Conservation (phyloP, 23 tunicate genomes). For the Ascidia mentula region DNA sequence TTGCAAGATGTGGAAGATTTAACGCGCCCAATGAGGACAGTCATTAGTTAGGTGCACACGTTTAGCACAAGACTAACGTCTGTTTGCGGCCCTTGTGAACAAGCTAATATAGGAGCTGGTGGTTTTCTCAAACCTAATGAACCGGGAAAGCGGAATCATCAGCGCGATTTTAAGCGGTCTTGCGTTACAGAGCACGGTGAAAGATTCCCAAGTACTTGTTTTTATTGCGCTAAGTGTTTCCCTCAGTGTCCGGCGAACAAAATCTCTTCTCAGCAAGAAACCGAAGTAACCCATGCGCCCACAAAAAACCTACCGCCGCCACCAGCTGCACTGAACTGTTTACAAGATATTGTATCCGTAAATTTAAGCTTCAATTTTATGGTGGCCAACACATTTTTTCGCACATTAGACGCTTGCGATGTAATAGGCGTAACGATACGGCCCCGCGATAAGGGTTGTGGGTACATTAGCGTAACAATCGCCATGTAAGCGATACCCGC, state of each 20-base stretch:
- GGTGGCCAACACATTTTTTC: not conserved
- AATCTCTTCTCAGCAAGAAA: too few species aligned
- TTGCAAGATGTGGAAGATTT: not conserved
- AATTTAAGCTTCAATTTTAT: too few species aligned
- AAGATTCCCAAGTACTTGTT: not conserved
- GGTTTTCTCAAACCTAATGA: not conserved
- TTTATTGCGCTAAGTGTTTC: not conserved
- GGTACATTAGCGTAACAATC: not conserved
- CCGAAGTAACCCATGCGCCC: too few species aligned
- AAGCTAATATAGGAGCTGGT: not conserved
- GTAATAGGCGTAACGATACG: not conserved
- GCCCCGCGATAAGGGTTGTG: not conserved
- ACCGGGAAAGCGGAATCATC: slow-evolving; percentile 1
- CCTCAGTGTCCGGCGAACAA: too few species aligned
- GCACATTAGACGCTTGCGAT: not conserved
- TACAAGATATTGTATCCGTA: too few species aligned
- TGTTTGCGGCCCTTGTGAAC: not conserved
- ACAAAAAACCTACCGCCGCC: too few species aligned
- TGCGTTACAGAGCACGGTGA: not conserved
- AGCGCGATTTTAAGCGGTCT: not conserved
- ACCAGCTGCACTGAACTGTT: too few species aligned
- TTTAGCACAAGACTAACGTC: not conserved
- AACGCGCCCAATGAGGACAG: slow-evolving; percentile 4
- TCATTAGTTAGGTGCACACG: slow-evolving; percentile 13
- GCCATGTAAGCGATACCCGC: not conserved